These are phyloP conservation scores for Chromis chromis DNA, from an alignment of 2,797 vertebrate species.

Conservation along the genomic window DNA sequence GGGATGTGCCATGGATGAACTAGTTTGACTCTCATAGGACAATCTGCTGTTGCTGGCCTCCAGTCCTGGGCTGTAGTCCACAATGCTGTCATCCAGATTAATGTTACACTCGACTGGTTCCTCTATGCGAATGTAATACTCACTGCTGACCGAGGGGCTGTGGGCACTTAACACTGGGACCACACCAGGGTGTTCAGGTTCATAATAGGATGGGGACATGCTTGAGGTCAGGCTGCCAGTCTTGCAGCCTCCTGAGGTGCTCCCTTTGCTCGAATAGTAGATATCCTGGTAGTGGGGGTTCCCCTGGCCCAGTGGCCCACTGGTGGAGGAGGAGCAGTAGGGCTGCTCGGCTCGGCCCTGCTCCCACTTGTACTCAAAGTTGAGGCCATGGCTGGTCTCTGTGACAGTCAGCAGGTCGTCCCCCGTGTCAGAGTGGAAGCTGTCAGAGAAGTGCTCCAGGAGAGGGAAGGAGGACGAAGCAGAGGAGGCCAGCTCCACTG, in stretches of 20 bases:
- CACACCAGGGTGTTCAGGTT: conserved; percentile 88
- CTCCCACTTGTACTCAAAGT: conserved; percentile 99
- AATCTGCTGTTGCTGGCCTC: conserved; percentile 73
- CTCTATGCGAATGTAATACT: conserved; percentile 98
- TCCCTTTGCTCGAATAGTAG: conserved; percentile 85
- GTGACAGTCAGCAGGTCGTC: conserved; percentile 97
- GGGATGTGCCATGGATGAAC: conserved; percentile 51
- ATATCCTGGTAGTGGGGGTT: conserved; percentile 89
- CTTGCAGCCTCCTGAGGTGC: conserved; percentile 74
- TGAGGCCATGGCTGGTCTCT: conserved; percentile 95
- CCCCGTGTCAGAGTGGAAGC: conserved; percentile 90
- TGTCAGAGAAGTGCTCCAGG: conserved; percentile 93
- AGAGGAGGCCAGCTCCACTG: conserved; percentile 84
- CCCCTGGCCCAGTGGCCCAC: conserved; percentile 85
- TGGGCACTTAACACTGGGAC: conserved; percentile 94
- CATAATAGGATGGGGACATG: conserved; percentile 89
- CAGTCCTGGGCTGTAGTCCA: conserved; percentile 84
- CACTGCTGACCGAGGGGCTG: conserved; percentile 93
- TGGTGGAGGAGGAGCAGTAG: conserved; percentile 86
- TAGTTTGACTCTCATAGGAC: conserved; percentile 63
- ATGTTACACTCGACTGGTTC: conserved; percentile 88
- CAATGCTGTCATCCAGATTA: conserved; percentile 86
- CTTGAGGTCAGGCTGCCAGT: conserved; percentile 83
- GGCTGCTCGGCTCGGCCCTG: conserved; percentile 87
- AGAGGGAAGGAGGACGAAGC: conserved; percentile 92